phyloP scores from a whole-genome alignment of 2,797 vertebrate species.

The Triplophysa yarkandensis region DNA sequence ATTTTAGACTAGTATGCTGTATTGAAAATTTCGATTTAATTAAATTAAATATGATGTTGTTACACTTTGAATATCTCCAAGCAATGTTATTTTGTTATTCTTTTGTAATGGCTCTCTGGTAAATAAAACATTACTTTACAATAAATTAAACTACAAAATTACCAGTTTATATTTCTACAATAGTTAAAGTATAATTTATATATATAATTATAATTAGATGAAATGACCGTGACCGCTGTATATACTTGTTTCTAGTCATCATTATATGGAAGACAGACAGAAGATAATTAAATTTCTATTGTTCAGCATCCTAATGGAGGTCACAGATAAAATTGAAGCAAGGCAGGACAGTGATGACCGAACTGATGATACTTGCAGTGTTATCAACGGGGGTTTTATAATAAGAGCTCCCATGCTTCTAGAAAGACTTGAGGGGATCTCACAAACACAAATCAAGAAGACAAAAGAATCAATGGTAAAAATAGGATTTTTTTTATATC shows the following conservation, averaged over 20 bases:
- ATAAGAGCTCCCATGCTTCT: background rate
- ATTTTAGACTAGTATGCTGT: no score
- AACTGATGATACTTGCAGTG: background rate
- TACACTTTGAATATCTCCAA: no score
- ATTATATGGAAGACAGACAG: background rate
- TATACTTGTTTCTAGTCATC: background rate
- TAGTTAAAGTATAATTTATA: background rate
- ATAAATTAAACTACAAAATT: no score
- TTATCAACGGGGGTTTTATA: background rate
- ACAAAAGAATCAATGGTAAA: background rate
- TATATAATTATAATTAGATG: background rate
- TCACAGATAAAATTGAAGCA: background rate
- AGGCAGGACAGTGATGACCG: background rate
- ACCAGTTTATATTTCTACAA: background rate
- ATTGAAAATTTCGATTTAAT: no score
- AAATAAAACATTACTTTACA: no score
- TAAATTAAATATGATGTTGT: no score
- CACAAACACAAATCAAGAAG: background rate
- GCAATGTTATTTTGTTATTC: no score
- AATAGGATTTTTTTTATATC: slow-evolving; percentile 74
- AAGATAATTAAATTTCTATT: background rate
- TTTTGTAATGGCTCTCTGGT: no score
- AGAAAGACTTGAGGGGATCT: background rate
- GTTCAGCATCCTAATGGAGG: background rate
- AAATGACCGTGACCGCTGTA: background rate